phyloP scores from a whole-genome alignment of 2,888 invertebrate genomes.

The Stenodera caucasica region DNA sequence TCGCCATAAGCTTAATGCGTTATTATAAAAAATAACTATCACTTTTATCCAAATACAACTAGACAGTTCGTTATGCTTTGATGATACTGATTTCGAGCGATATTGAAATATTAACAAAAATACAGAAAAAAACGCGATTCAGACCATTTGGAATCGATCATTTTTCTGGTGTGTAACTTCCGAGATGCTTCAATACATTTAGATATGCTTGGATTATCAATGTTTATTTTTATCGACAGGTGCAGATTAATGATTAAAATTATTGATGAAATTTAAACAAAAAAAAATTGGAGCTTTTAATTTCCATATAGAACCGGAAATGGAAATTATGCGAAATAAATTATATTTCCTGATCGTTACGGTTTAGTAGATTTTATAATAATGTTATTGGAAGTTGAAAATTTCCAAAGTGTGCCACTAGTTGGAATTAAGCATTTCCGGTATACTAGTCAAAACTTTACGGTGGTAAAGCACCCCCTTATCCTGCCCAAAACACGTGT shows the following conservation, averaged over 20 bases:
- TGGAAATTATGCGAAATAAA: constrained; percentile 6
- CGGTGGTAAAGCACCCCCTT: constrained; percentile 14
- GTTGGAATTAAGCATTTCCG: constrained; percentile 12
- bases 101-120: background rate
- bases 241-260: background rate
- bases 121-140: background rate
- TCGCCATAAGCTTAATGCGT: background rate
- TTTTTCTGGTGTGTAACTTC: background rate
- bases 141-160: background rate
- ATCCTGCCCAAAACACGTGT: constrained; percentile 10
- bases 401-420: constrained; percentile 13
- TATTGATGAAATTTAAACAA: background rate
- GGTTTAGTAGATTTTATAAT: constrained; percentile 3
- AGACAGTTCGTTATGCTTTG: background rate
- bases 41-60: background rate
- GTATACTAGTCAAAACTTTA: constrained; percentile 11
- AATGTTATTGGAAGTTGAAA: background rate
- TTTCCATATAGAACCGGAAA: background rate
- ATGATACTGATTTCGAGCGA: background rate
- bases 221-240: background rate
- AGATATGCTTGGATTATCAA: background rate
- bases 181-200: background rate
- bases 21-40: background rate
- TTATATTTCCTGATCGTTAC: constrained; percentile 9
- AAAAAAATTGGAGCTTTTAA: background rate